Percentiles rank a stretch among this genome's conserved stretches.
phyloP scores from a whole-genome alignment of 2,113 vertebrate species.

The Carassius gibelio region DNA sequence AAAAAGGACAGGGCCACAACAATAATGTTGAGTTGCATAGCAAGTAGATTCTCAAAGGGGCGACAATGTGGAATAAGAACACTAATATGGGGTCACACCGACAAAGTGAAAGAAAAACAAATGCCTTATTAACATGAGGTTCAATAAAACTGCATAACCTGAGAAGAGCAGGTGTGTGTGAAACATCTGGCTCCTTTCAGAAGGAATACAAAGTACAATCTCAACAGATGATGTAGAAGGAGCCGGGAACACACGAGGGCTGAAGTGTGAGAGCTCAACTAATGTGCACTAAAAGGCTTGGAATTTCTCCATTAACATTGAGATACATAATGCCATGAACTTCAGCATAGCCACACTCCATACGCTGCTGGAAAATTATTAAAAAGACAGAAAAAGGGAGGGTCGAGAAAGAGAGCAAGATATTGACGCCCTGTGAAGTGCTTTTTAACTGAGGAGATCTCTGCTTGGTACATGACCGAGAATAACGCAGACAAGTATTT shows the following conservation, averaged over 20 bases:
- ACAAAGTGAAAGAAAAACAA: constrained; percentile 9
- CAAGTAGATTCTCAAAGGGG: constrained; percentile 72
- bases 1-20: constrained; percentile 66
- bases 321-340: constrained; percentile 19
- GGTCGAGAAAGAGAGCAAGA: constrained; percentile 1
- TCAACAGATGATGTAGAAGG: neutral
- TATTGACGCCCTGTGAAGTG: constrained; percentile 45
- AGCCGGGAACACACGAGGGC: neutral
- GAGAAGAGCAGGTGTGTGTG: constrained; percentile 39
- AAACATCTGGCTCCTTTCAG: constrained; percentile 9
- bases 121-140: neutral
- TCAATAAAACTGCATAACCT: constrained; percentile 43
- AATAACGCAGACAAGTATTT: constrained; percentile 49
- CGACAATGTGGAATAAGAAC: constrained; percentile 58
- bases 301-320: neutral
- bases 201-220: neutral
- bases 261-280: neutral
- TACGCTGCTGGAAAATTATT: constrained; percentile 29
- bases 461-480: constrained; percentile 67
- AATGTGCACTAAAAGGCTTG: constrained; percentile 2
- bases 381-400: constrained; percentile 7
- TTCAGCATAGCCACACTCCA: constrained; percentile 1
- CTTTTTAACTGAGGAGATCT: constrained; percentile 61
- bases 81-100: constrained; percentile 47
- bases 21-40: constrained; percentile 76